phyloP scores from a whole-genome alignment of 2,797 vertebrate species.

The Vireo griseus region DNA sequence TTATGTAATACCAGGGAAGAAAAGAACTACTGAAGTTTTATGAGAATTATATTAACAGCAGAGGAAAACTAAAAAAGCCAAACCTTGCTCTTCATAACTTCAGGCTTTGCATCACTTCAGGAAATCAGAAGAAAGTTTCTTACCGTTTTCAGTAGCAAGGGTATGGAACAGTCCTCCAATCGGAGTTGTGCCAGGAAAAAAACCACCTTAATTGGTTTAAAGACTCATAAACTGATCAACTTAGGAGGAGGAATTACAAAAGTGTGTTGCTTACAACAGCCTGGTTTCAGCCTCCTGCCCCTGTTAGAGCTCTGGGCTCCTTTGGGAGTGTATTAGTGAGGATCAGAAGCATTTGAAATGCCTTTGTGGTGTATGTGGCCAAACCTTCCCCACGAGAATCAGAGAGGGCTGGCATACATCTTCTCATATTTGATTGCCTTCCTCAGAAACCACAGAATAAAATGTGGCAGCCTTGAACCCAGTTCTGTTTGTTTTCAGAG shows the following conservation, averaged over 20 bases:
- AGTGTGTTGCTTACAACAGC: neutral
- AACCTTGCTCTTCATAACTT: neutral
- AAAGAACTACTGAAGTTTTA: neutral
- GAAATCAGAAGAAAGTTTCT: neutral
- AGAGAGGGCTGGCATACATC: neutral
- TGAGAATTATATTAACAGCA: neutral
- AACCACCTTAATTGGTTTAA: neutral
- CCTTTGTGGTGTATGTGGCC: neutral
- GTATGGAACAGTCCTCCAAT: neutral
- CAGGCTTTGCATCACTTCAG: neutral
- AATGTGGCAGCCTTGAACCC: neutral
- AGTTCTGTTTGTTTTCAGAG: constrained; percentile 32
- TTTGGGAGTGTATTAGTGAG: neutral
- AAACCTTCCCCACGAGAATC: neutral
- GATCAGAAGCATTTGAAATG: neutral
- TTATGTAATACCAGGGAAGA: neutral
- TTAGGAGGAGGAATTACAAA: neutral
- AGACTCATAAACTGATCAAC: neutral
- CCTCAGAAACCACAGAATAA: neutral
- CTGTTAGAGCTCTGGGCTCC: neutral
- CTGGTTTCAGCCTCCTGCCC: neutral
- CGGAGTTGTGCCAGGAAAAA: neutral
- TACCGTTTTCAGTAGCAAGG: neutral
- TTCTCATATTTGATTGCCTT: neutral
- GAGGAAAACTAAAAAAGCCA: neutral